Percentiles rank a stretch among this genome's conserved stretches.
Evolutionary conservation across 2,797 vertebrate species (phyloP).

Genomic region (Scolopax rusticola): DNA sequence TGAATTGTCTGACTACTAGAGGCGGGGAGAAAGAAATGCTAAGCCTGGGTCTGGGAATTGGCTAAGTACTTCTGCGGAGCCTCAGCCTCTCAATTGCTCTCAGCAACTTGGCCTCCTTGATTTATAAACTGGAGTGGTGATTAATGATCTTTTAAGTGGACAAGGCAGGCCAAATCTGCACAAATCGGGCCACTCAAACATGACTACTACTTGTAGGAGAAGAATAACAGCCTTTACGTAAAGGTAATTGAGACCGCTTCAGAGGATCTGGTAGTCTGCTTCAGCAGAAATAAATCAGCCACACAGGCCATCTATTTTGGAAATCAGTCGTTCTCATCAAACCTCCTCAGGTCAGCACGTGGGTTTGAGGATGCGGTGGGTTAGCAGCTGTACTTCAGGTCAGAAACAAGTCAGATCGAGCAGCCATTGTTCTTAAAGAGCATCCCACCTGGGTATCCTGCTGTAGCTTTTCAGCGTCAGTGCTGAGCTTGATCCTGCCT

Average conservation of each 20-base stretch:
- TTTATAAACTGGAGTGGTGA: conserved; percentile 97
- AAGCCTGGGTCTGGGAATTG: conserved; percentile 92
- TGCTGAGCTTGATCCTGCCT: not conserved
- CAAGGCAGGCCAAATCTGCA: conserved; percentile 88
- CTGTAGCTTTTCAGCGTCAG: not conserved
- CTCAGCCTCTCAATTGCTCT: conserved; percentile 89
- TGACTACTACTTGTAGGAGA: conserved; percentile 82
- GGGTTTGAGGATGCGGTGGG: conserved; percentile 19
- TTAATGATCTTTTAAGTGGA: conserved; percentile 98
- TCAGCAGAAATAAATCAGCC: conserved; percentile 85
- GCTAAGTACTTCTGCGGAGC: conserved; percentile 94
- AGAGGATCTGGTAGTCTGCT: conserved; percentile 82
- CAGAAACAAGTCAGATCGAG: not conserved
- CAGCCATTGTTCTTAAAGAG: not conserved
- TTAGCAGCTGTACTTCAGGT: conserved; percentile 23
- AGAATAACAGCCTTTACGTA: conserved; percentile 77
- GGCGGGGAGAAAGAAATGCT: conserved; percentile 84
- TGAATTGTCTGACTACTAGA: conserved; percentile 90
- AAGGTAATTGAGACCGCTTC: conserved; percentile 84
- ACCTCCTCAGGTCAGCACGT: conserved; percentile 60
- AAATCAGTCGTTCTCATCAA: conserved; percentile 78
- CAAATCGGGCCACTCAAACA: conserved; percentile 85
- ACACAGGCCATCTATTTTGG: conserved; percentile 75
- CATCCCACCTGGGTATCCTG: accelerated
- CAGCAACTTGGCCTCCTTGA: conserved; percentile 88